phyloP scores from a whole-genome alignment of 1,140 invertebrate species.

The Drosophila biarmipes region DNA sequence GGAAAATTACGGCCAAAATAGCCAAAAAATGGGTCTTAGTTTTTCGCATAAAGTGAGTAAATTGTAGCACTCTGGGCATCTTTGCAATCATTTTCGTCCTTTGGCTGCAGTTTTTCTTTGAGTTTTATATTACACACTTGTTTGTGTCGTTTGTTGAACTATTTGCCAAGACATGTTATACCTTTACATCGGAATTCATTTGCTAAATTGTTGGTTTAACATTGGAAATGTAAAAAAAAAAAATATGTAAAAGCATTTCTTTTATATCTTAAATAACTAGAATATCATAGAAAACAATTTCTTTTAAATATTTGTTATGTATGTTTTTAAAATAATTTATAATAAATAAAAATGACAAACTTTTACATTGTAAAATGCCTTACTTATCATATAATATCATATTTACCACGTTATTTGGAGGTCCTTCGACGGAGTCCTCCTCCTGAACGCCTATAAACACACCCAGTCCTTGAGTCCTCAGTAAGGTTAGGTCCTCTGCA shows the following conservation, averaged over 20 bases:
- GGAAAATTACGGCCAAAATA: background rate
- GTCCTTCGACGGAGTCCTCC: background rate
- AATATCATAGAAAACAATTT: too few species aligned
- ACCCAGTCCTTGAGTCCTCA: conserved; percentile 12
- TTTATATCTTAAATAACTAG: too few species aligned
- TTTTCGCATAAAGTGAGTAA: too few species aligned
- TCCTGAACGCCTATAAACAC: conserved; percentile 7
- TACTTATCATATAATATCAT: background rate
- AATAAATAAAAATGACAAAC: too few species aligned
- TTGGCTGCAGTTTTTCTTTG: background rate
- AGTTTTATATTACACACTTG: background rate
- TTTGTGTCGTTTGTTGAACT: background rate
- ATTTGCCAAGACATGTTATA: background rate
- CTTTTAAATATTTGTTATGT: too few species aligned
- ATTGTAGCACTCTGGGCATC: background rate
- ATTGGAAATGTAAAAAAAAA: too few species aligned
- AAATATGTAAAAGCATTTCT: too few species aligned
- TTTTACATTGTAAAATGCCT: too few species aligned
- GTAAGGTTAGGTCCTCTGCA: conserved; percentile 1
- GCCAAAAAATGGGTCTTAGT: background rate
- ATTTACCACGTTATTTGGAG: conserved; percentile 3
- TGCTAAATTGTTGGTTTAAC: too few species aligned
- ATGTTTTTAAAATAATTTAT: too few species aligned
- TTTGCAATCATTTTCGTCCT: background rate
- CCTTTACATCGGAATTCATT: background rate